Conservation (phyloP, 1,140 invertebrate species). For the Drosophila albomicans region DNA sequence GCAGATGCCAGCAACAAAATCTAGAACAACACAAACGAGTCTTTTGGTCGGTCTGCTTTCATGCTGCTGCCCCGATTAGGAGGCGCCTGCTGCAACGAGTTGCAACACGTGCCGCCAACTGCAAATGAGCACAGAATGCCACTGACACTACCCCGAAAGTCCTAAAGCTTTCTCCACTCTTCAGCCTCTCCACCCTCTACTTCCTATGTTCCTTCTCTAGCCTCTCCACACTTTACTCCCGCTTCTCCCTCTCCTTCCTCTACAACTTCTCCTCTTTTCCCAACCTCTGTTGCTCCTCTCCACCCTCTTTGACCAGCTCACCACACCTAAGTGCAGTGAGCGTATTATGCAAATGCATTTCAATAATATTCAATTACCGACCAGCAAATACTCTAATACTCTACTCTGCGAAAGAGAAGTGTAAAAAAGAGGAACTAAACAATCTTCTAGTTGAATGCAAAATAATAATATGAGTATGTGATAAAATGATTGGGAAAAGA, state of each 20-base stretch:
- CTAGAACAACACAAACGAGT: constrained; percentile 9
- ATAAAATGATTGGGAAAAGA: too few relatives aligned
- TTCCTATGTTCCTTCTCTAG: too few relatives aligned
- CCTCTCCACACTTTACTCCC: too few relatives aligned
- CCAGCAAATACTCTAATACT: not conserved
- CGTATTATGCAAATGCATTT: not conserved
- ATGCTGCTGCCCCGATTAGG: constrained; percentile 11
- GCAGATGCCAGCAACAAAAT: constrained; percentile 1
- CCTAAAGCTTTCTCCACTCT: not conserved
- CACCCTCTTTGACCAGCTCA: not conserved
- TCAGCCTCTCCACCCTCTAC: too few relatives aligned
- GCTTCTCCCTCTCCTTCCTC: too few relatives aligned
- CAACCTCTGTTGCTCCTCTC: not conserved
- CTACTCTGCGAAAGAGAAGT: too few relatives aligned
- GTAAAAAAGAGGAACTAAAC: too few relatives aligned
- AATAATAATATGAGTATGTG: too few relatives aligned
- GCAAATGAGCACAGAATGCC: constrained; percentile 46
- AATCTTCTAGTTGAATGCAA: too few relatives aligned
- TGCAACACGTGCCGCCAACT: constrained; percentile 42
- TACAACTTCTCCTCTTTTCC: too few relatives aligned
- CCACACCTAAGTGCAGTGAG: constrained; percentile 5
- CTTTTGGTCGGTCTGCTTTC: constrained; percentile 9
- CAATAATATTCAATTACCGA: not conserved
- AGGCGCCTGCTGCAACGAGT: constrained; percentile 1
- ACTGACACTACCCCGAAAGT: constrained; percentile 23